Conservation (phyloP, 2,113 vertebrate genomes). For the Cyanocitta stelleri region DNA sequence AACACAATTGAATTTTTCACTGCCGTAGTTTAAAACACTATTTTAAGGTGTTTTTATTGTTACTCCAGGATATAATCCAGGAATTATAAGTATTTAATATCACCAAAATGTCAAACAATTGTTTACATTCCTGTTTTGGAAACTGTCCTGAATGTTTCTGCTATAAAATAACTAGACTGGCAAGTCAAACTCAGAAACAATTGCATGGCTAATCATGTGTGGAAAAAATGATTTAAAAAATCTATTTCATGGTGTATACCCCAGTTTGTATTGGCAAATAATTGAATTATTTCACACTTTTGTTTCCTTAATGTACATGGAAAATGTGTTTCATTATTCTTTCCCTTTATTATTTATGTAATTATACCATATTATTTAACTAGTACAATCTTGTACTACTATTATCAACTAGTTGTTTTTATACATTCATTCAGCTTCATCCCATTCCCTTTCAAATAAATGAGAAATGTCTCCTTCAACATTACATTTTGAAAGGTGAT, state of each 20-base stretch:
- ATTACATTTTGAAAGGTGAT: neutral
- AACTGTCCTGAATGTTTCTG: neutral
- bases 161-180: neutral
- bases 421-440: neutral
- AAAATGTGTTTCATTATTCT: neutral
- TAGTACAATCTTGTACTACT: neutral
- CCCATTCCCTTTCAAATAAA: neutral
- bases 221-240: neutral
- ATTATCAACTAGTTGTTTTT: neutral
- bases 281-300: neutral
- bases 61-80: neutral
- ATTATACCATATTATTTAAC: no score
- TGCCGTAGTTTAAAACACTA: neutral
- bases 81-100: neutral
- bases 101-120: neutral
- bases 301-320: neutral
- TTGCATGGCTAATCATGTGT: neutral
- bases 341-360: neutral
- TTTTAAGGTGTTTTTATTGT: neutral
- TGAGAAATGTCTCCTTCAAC: neutral
- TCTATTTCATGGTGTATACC: neutral
- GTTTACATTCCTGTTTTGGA: neutral
- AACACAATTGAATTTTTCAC: neutral
- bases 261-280: neutral
- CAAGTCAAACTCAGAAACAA: neutral